Percentiles rank a stretch among this genome's conserved stretches.
Conservation (phyloP, 2,888 invertebrate species). For the Hydraecia micacea region DNA sequence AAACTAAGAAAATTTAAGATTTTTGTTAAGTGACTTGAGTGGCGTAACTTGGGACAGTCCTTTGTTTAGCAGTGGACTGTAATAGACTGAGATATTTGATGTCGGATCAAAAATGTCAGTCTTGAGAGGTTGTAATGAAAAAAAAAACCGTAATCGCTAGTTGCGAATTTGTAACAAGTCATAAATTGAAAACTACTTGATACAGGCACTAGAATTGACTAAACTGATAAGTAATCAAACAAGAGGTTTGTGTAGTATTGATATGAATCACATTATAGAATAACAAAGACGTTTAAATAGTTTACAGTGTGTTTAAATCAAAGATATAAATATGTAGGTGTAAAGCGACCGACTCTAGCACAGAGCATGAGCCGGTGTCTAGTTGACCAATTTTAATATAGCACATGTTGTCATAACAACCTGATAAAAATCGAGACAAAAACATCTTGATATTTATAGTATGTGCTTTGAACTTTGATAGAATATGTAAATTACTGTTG, state of each 20-base stretch:
- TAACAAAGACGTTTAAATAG: neutral
- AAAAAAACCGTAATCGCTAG: neutral
- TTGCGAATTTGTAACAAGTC: neutral
- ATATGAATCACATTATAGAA: conserved; percentile 5
- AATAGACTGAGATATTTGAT: neutral
- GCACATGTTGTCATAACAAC: conserved; percentile 52
- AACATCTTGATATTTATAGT: conserved; percentile 69
- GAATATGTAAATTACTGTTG: neutral
- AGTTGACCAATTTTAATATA: conserved; percentile 62
- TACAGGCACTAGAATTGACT: neutral
- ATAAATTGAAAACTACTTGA: conserved; percentile 15
- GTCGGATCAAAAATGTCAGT: neutral
- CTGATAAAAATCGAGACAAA: conserved; percentile 65
- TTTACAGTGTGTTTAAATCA: neutral
- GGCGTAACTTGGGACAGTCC: neutral
- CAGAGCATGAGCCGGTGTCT: conserved; percentile 65
- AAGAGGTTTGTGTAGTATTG: neutral
- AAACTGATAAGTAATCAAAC: conserved; percentile 3
- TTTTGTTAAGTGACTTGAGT: neutral
- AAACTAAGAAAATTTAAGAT: no score
- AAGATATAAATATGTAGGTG: conserved; percentile 52
- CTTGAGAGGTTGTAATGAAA: neutral
- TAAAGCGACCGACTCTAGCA: conserved; percentile 68
- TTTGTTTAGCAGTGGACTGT: neutral
- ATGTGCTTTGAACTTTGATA: conserved; percentile 71